Base-by-base conservation (phyloP, 1,140 invertebrate genomes). In the Theocolax elegans region DNA sequence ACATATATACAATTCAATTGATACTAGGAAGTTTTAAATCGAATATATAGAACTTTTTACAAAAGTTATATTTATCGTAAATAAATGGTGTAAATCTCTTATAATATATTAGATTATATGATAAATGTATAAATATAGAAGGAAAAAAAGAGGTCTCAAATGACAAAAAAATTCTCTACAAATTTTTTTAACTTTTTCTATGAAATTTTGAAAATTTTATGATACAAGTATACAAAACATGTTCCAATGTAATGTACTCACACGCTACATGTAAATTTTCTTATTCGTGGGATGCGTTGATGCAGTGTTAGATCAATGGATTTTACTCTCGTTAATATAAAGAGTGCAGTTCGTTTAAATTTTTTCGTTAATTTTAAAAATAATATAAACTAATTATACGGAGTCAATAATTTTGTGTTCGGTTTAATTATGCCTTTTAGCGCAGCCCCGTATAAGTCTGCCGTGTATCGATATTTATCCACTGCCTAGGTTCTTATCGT, bases 151-250 rank as follows among this genome's bases (percentile, higher is more conserved):
- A n/a, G 40, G 23, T 27, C 51, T 54, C 15, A 31, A 8, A 29
- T 35, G 31, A 35, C 10, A 35, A 31, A 49, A 35, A 64, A 23
- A 51, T 51, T 38, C 19, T 51, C 27, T 64, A 64, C 12, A 38
- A 35, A 49, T 64, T 31, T 64, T 51, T 51, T 64, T 38, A 51
- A 51, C 17, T 38, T 51, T 64, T 64, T 64, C 46, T 64, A 49
- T 51, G 29, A 63, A 67, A 67, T 54, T 67, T 51, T 63, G 58
- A 72, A 53, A 67, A 13, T 44, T 67, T 72, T 66, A 67, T 59
- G 48, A 56, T 53, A 31, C 29, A 65, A 31, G 54, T 63, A 51
- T 59, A 19, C 40, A 59, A 40, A 42, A 54, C 40, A 64, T 54
- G 44, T 31, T 49, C 17, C 13, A 31, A 25, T 44, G 21, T 13